These are phyloP conservation scores for Macrocentrus cingulum DNA, from an alignment of 1,140 invertebrate species.

Conservation along the genomic window DNA sequence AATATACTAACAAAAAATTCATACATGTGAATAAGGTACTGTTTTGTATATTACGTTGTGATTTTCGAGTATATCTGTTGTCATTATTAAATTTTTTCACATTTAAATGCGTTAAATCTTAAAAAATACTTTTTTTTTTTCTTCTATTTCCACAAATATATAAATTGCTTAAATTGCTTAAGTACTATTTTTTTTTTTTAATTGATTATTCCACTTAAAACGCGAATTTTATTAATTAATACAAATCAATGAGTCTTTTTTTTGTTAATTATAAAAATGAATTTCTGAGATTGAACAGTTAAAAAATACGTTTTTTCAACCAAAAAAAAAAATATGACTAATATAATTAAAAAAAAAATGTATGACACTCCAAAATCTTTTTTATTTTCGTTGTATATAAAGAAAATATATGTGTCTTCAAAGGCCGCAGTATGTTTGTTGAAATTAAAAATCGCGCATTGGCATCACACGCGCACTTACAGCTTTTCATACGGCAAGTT, in stretches of 20 bases:
- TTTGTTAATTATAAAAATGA: too few relatives aligned
- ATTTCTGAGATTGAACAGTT: too few relatives aligned
- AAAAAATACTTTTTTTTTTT: slow-evolving; percentile 23
- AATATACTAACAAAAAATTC: not conserved
- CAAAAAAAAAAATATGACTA: too few relatives aligned
- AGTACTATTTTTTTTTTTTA: slow-evolving; percentile 45
- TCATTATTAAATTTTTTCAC: slow-evolving; percentile 29
- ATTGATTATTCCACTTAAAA: slow-evolving; percentile 9
- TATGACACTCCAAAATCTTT: too few relatives aligned
- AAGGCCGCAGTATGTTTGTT: slow-evolving; percentile 24
- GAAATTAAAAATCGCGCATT: slow-evolving; percentile 51
- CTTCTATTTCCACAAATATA: slow-evolving; percentile 37
- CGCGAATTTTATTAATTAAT: slow-evolving; percentile 34
- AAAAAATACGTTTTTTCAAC: too few relatives aligned
- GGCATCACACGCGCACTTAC: slow-evolving; percentile 62
- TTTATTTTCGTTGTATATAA: not conserved
- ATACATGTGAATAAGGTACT: too few relatives aligned
- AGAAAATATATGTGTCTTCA: slow-evolving; percentile 33
- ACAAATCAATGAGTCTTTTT: too few relatives aligned
- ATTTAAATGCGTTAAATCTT: slow-evolving; percentile 38
- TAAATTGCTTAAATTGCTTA: slow-evolving; percentile 47
- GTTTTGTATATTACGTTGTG: too few relatives aligned
- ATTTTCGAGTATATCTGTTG: too few relatives aligned
- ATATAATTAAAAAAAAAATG: too few relatives aligned
- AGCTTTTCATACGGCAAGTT: slow-evolving; percentile 88